Evolutionary conservation across 92 coral and sea anemone genomes (phyloP).

Genomic region (Chrysogorgia sp.): DNA sequence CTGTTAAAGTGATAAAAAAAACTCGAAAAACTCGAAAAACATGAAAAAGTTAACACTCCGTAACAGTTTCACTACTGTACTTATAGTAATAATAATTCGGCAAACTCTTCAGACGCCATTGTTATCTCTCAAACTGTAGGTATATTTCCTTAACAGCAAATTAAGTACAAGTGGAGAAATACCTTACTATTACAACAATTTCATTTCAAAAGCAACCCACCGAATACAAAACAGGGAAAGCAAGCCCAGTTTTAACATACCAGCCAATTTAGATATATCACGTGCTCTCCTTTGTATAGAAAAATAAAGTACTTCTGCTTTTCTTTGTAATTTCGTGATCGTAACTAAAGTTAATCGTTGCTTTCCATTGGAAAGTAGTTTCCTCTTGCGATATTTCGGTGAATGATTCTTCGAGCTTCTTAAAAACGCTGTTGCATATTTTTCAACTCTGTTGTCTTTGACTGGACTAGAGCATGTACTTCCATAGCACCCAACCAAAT

Average conservation of each 20-base stretch:
- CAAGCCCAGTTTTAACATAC: no score
- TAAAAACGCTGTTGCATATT: slow-evolving; percentile 7
- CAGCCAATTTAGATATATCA: slow-evolving; percentile 31
- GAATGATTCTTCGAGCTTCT: background rate
- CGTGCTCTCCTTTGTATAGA: slow-evolving; percentile 22
- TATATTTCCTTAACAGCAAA: no score
- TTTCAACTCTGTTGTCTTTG: no score
- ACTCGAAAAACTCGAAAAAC: background rate
- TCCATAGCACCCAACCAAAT: slow-evolving; percentile 13
- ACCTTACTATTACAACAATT: no score
- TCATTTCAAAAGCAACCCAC: background rate
- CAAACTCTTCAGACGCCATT: background rate
- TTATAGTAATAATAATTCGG: background rate
- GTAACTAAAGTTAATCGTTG: background rate
- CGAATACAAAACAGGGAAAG: no score
- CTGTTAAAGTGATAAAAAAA: background rate
- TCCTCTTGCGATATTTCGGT: background rate
- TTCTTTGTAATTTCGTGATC: slow-evolving; percentile 8
- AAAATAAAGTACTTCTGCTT: no score
- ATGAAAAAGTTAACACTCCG: background rate
- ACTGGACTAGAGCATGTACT: background rate
- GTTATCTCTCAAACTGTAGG: no score
- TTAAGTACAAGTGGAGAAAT: no score
- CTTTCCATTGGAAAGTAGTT: slow-evolving; percentile 7
- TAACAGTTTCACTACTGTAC: background rate